These are phyloP conservation scores for Montipora efflorescens DNA, from an alignment of 64 coral and sea anemone genomes.

Conservation along the genomic window DNA sequence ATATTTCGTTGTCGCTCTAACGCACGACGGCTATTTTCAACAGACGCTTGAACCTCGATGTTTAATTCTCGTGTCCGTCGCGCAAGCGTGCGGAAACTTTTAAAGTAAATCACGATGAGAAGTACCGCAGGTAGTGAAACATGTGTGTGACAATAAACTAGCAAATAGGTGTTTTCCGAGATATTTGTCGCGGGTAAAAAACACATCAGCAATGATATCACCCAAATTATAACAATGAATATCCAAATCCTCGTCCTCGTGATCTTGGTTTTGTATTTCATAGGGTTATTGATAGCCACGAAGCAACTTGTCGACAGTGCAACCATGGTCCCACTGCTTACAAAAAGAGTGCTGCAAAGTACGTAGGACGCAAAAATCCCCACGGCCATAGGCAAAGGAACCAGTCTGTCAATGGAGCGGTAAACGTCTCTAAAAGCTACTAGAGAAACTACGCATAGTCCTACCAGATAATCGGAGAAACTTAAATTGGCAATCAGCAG, in stretches of 20 bases:
- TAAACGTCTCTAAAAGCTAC: constrained; percentile 31
- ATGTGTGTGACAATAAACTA: constrained; percentile 36
- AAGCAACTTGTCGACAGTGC: neutral
- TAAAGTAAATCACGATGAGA: neutral
- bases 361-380: neutral
- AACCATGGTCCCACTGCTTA: constrained; percentile 12
- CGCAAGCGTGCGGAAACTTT: neutral
- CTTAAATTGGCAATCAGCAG: constrained; percentile 38
- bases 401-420: neutral
- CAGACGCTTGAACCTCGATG: neutral
- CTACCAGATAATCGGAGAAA: constrained; percentile 21
- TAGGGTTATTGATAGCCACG: constrained; percentile 4
- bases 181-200: neutral
- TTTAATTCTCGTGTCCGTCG: constrained; percentile 3
- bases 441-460: constrained; percentile 1
- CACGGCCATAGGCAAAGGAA: neutral
- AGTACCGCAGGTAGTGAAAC: constrained; percentile 1
- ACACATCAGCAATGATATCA: neutral
- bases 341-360: constrained; percentile 12
- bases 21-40: neutral
- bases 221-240: neutral
- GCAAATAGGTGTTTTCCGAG: constrained; percentile 1
- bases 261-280: constrained; percentile 2
- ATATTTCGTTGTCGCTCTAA: constrained; percentile 27
- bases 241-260: constrained; percentile 2